Conservation (phyloP, 2,797 vertebrate species). For the Pantherophis alleghaniensis region DNA sequence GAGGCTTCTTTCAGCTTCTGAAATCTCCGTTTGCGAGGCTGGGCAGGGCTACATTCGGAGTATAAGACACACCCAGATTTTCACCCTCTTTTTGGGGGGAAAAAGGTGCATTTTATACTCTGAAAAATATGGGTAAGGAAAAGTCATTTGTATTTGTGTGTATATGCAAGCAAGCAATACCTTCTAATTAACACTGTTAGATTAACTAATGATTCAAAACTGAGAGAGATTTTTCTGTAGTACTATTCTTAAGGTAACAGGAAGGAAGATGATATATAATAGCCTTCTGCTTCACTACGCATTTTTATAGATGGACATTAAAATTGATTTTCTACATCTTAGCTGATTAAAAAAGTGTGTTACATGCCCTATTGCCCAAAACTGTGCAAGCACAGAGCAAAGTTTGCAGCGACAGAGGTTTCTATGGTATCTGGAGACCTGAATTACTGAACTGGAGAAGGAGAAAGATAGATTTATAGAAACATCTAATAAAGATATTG, state of each 20-base stretch:
- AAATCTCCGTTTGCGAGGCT: too few species aligned
- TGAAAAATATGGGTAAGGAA: background rate
- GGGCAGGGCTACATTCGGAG: too few species aligned
- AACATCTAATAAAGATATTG: conserved; percentile 22
- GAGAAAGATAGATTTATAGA: conserved; percentile 46
- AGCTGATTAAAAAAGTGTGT: conserved; percentile 41
- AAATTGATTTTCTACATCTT: conserved; percentile 61
- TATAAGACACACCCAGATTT: too few species aligned
- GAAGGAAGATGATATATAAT: conserved; percentile 37
- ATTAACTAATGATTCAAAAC: conserved; percentile 7
- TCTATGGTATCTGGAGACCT: conserved; percentile 47
- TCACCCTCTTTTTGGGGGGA: too few species aligned
- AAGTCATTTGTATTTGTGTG: background rate
- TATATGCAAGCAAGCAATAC: background rate
- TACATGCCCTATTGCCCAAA: conserved; percentile 48
- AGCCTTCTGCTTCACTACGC: conserved; percentile 27
- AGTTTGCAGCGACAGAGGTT: conserved; percentile 44
- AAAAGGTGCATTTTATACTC: too few species aligned
- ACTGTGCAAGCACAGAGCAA: conserved; percentile 29
- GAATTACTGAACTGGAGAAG: conserved; percentile 53
- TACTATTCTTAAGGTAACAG: conserved; percentile 13
- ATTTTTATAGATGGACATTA: conserved; percentile 45
- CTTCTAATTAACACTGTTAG: conserved; percentile 20
- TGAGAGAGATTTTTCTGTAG: background rate
- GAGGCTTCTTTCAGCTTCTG: too few species aligned